A percentile compares a stretch with the other conserved stretches of the same genome.
phyloP scores from a whole-genome alignment of 2,797 vertebrate species.

The Natrix natrix region DNA sequence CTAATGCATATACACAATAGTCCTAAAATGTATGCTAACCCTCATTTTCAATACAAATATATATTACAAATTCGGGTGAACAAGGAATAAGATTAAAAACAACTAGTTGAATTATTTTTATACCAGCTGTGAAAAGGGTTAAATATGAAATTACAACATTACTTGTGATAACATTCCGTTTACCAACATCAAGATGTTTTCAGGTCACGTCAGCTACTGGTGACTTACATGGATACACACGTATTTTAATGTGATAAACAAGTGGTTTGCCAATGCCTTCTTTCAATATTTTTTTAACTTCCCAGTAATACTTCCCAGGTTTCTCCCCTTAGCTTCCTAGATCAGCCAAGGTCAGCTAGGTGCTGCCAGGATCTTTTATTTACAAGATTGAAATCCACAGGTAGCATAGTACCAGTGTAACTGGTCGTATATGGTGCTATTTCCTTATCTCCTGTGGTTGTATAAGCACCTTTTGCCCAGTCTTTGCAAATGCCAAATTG shows the following conservation, averaged over 20 bases:
- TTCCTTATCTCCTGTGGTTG: background rate
- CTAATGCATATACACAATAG: background rate
- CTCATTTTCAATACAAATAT: background rate
- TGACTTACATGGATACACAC: background rate
- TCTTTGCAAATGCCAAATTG: background rate
- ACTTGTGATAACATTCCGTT: background rate
- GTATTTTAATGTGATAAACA: background rate
- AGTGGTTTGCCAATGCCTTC: background rate
- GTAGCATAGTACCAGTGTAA: background rate
- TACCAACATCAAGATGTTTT: background rate
- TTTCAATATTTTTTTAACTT: background rate
- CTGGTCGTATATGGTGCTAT: constrained; percentile 16
- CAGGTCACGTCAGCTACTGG: background rate
- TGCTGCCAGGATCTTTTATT: background rate
- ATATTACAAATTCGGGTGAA: background rate
- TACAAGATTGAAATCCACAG: background rate
- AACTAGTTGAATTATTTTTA: background rate
- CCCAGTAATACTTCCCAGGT: background rate
- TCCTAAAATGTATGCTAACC: background rate
- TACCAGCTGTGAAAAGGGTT: background rate
- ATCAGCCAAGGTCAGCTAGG: background rate
- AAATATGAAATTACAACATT: background rate
- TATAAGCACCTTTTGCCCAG: background rate
- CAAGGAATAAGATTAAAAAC: background rate
- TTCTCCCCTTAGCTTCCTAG: background rate